Base-by-base conservation (phyloP, 1,140 invertebrate genomes). In the Globodera ellingtonae region DNA sequence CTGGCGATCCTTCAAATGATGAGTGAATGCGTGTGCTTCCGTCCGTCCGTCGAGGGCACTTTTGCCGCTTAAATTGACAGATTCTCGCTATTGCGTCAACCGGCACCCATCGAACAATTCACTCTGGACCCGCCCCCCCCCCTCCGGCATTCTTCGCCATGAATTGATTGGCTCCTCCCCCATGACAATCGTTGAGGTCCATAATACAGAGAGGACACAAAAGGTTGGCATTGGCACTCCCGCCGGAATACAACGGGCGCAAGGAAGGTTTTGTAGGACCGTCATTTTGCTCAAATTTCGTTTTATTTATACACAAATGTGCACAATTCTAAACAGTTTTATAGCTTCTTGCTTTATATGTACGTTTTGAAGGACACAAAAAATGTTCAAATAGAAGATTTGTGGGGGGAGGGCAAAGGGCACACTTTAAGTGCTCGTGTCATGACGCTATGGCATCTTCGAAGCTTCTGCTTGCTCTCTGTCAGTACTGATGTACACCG, bases 51-150 rank as follows among this genome's bases (percentile, higher is more conserved):
- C n/a, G 67, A 70, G 66, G 66, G 67, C 67, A 70, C 67, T 70
- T 70, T 70, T 35, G 67, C 67, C 35, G 67, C 67, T 47, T 46
- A 70, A 70, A 70, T 70, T 70, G 67, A 70, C 67, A 70, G 67
- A 70, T 70, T 70, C 67, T 21, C 66, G 66, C 66, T 3, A 69
- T 69, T 69, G 67, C 35, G 9, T 6, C 56, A 10, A 6, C 56
- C 56, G 13, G 5, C 15, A 18, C 9, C 56, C 13, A 4, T 35
- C 56, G 56, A 18, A 59, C 56, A 62, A 62, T 62, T 62, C 56
- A 62, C 6, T 62, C 10, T 62, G 13, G 15, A 62, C 56, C 18
- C 13, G 56, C 56, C 56, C 59, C 67, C 24, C 24, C 10, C 18
- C 21, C 7, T 44, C 35, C 35, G 67, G 7, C 46, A 5, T 15